Base-by-base conservation (phyloP, 2,888 invertebrate genomes). In the Sarcophaga caerulescens region DNA sequence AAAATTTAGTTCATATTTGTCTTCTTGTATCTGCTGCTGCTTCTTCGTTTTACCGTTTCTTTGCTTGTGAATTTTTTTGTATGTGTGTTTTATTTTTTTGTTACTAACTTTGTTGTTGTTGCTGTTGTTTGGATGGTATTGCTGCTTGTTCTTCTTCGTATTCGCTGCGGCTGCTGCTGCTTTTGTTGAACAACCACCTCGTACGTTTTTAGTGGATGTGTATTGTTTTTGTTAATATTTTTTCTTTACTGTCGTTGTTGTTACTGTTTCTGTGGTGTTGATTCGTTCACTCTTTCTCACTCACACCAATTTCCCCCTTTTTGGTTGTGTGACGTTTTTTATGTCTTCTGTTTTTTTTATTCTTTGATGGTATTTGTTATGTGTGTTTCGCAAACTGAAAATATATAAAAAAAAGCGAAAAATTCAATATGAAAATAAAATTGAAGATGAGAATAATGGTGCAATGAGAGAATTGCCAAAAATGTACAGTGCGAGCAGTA, bases 41-140 rank as follows among this genome's bases (percentile, higher is more conserved):
- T 91, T 91, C 91, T 91, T 91, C 91, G 90, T 89, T 92, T 91
- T 91, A 91, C 91, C 92, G 91, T 91, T 92, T 86, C 81, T 86
- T 90, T 89, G 87, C 87, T 89, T 83, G 83, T 74, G 60, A 52
- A 45, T 84, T 79, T 78, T 79, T 17, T 35, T 35, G 35, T 70
- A 62, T 76, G 11, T 77, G 25, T 71, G 82, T 82, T 79, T 84
- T 59, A 52, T 83, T 87, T 89, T 90, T 89, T 91, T 91, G 88
- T 83, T 87, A 89, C 89, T 89, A 89, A 89, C 89, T 76, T 69
- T 77, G 90, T 91, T 90, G 90, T 90, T 90, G 89, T 89, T 90
- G 89, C 90, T 91, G 89, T 89, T 91, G 80, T 35, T 35, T 57
- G 73, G 52, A 63, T 62, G 77, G 66, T 81, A 59, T 59, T 69